Base-by-base conservation (phyloP, 2,113 vertebrate species). In the Ondatra zibethicus region DNA sequence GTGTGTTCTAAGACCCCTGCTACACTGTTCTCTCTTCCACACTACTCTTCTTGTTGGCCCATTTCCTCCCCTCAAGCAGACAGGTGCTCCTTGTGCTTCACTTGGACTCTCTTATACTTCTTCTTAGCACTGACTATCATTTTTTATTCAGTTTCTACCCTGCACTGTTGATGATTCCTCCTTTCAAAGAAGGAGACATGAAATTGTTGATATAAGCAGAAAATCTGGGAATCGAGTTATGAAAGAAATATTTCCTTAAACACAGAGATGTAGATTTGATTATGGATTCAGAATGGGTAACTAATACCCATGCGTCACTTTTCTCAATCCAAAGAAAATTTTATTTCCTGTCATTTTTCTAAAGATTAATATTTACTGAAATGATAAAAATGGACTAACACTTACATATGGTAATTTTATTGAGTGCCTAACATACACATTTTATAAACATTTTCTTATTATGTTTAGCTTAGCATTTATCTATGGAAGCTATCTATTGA, bases 351-450 rank as follows among this genome's bases (percentile, higher is more conserved):
- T 0, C 2, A 50, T 31, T 92, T 68, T 88, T 78, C 3, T 89
- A 39, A 95, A 95, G 50, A 39, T 25, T 85, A 77, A 14, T 68
- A 86, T 88, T 86, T 78, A 82, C 31, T 90, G 12, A 92, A 78
- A 92, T 70, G 16, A 52, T 82, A 77, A 92, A 73, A 31, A 36
- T 23, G 55, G 4, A 82, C 42, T 97, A 50, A 93, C 6, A 89
- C 82, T 80, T 93, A 86, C 42, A 73, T 75, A 70, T 17, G 1
- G 73, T 47, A 2, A 96, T 91, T 84, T 94, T 63, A 81, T 89
- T 92, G 17, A 55, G 3, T 65, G 1, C 42, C 8, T 78, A 66
- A 68, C 36, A 75, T 52, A 94, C 19, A 75, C 93, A 58, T 36
- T 80, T 25, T 1, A 3, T 80, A 80, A 85, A 66, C 4, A 14